Conservation (phyloP, 2,888 invertebrate species). For the Catocala sponsa region DNA sequence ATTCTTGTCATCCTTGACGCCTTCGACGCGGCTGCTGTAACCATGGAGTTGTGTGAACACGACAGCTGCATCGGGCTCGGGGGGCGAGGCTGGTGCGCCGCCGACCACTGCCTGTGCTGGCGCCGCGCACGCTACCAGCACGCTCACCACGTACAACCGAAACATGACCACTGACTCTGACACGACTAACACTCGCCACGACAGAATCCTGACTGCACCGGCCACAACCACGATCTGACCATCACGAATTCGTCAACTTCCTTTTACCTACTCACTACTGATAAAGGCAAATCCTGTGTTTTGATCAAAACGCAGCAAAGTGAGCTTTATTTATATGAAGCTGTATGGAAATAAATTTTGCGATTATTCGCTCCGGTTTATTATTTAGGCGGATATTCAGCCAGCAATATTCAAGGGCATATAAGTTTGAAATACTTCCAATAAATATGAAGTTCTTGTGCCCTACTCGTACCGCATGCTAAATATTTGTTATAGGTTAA, state of each 20-base stretch:
- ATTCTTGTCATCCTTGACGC: conserved; percentile 87
- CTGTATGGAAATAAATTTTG: no score
- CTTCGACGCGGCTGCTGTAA: conserved; percentile 89
- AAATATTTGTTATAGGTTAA: no score
- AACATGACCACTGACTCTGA: conserved; percentile 49
- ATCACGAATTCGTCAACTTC: no score
- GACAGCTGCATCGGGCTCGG: conserved; percentile 91
- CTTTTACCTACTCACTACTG: conserved; percentile 5
- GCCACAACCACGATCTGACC: conserved; percentile 8
- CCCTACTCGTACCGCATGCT: no score
- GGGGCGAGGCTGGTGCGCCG: conserved; percentile 89
- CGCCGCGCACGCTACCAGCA: conserved; percentile 42
- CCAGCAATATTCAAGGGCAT: no score
- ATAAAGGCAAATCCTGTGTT: conserved; percentile 19
- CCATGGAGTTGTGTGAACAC: conserved; percentile 90
- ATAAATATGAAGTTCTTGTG: no score
- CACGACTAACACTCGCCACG: conserved; percentile 10
- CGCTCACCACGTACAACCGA: conserved; percentile 43
- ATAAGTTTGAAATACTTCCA: no score
- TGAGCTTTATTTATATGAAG: no score
- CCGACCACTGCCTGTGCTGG: conserved; percentile 89
- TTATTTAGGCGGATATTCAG: no score
- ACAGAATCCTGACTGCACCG: conserved; percentile 11
- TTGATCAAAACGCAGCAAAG: not conserved
- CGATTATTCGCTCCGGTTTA: no score